phyloP scores from a whole-genome alignment of 2,113 vertebrate species.

The Acrocephalus arundinaceus region DNA sequence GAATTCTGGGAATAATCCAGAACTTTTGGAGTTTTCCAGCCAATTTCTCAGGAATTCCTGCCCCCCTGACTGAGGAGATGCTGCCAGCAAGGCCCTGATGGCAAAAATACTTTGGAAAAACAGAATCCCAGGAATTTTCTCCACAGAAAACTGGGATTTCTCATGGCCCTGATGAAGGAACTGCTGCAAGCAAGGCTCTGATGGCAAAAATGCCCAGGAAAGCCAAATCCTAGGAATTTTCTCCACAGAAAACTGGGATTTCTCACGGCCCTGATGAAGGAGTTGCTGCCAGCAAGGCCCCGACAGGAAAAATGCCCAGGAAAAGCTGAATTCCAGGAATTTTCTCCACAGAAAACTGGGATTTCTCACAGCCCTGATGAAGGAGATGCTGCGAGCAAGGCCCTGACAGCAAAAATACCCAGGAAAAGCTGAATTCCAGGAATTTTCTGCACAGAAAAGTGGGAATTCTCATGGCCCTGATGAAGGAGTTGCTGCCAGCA shows the following conservation, averaged over 20 bases:
- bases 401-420: too few species aligned
- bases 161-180: too few species aligned
- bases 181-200: background rate
- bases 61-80: too few species aligned
- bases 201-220: rapidly evolving
- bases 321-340: background rate
- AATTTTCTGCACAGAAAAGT: background rate
- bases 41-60: background rate
- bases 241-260: background rate
- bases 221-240: background rate
- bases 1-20: too few species aligned
- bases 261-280: rapidly evolving
- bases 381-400: too few species aligned
- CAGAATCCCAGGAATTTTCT: background rate
- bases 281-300: background rate
- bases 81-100: background rate
- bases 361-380: too few species aligned
- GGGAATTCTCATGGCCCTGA: too few species aligned
- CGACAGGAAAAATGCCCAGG: rapidly evolving
- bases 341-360: background rate
- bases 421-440: too few species aligned
- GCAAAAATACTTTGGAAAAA: background rate
- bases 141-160: background rate
- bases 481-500: background rate
- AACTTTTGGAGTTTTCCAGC: too few species aligned